Evolutionary conservation across 1,140 invertebrate genomes (phyloP), one percentile per base, ranked within the genome.

Genomic region (Luehdorfia chinensis): DNA sequence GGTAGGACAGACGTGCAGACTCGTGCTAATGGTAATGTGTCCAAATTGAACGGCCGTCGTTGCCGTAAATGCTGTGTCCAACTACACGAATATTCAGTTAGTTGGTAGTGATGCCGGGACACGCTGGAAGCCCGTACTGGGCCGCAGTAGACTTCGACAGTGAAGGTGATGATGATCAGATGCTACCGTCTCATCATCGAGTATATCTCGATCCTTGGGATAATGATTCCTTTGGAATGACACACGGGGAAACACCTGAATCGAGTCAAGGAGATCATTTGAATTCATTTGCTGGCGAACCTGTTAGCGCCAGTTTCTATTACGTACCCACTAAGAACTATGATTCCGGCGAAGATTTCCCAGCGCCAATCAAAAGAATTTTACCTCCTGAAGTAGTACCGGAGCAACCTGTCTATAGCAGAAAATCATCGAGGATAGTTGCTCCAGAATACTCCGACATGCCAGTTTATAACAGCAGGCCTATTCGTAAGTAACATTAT

Each of bases 161-260:
- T 53, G 89, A 89, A 60, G 87, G 87, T 3, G 81, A 87, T 4
- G 84, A 87, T 5, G 65, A 64, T 5, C 58, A 69, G 30, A 50
- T 51, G 3, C 71, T 67, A 1, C 66, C 67, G 2, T 66, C 68
- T n/a, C 81, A 75, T 34, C 76, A 75, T 34, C 59, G 91, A 34
- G 81, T 90, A 19, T 93, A 93, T 68, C 86, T 93, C 1, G 92
- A 93, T 68, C 92, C 92, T 4, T 93, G 92, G 92, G 92, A 93
- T 55, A 79, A 92, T 55, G 92, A 93, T 60, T 92, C 92, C 55
- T 92, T 92, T 58, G 90, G 89, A 9, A 91, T 91, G 59, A 86
- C 92, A 8, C 83, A 88, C 11, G 77, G 89, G 28, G 91, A 92
- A 50, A 77, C 72, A n/a, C 57, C 85, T 2, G 86, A 87, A 13